Evolutionary conservation across 2,797 vertebrate genomes (phyloP), one percentile per base, ranked within the genome.

Genomic region (Myripristis murdjan): DNA sequence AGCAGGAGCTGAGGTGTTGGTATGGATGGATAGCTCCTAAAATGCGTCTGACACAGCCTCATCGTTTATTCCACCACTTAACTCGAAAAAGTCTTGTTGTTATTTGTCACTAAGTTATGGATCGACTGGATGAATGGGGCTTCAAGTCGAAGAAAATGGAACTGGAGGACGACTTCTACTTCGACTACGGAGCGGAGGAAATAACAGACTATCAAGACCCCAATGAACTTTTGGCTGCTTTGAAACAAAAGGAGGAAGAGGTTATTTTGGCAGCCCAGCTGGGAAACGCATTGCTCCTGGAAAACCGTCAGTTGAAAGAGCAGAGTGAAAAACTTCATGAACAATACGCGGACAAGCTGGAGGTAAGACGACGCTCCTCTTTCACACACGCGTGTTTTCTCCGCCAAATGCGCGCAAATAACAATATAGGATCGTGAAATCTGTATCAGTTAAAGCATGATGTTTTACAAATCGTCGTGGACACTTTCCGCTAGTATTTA

Each of bases 171-270:
- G 92, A 92, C 43, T 95, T 94, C 60, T 95, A 89, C 77, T 89
- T 91, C 24, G 88, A 86, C 81, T 93, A 91, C 64, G 78, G 84
- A 44, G 80, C 80, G 62, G 93, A 92, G 86, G 94, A 93, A 85
- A 89, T 94, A 58, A 81, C 85, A 75, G 86, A 84, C 64, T 92
- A 90, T 70, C 90, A 79, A 47, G 92, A 93, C 83, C 89, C 90
- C 64, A 43, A 18, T 63, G 94, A 95, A 86, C 89, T 95, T 43
- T 24, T 95, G 77, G 81, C 84, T 41, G 93, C 93, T 49, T 24
- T 95, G 37, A 94, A 94, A 89, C 93, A 93, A 89, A 95, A 94
- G 87, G 93, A 95, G 87, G 94, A 95, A 90, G 95, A 95, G 77
- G 90, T 95, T 77, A 79, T 95, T 85, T 85, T 96, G 88, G 95